Base-by-base conservation (phyloP, 2,113 vertebrate genomes). In the Xiphorhynchus elegans region DNA sequence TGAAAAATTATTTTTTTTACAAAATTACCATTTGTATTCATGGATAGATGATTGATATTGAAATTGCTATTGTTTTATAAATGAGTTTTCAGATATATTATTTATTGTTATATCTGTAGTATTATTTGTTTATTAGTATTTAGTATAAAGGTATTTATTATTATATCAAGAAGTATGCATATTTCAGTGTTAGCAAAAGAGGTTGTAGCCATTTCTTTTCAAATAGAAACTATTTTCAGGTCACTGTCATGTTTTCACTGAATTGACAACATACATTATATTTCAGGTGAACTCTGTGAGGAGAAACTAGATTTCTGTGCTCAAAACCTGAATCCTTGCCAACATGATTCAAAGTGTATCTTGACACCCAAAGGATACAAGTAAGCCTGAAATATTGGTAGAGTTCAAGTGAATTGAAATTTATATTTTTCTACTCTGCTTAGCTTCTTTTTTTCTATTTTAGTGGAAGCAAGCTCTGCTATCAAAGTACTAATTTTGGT, bases 231-330 rank as follows among this genome's bases (percentile, higher is more conserved):
- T 76, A 9, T 87, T 93, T 72, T 62, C n/a, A 53, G 44, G 25
- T 35, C 64, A 79, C 39, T 49, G 11, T 53, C 55, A 25, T 84
- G 29, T 72, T 75, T 73, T 68, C 31, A 60, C 23, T 89, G 53
- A 85, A 69, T 46, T 98, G 76, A 98, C 23, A 44, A 40, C 16
- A 4, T 83, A 55, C 59, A 16, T 92, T 96, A 9, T 95, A 67
- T 98, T 98, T 53, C 98, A 99, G 99, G 99, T 44, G 99, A 99
- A 94, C 96, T 99, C 37, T 99, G 99, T 94, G 99, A 99, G 92
- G 99, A 99, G 97, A 99, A 99, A 96, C 96, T 99, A 97, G 99
- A 99, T 97, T 99, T 99, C 98, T 99, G 99, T 92, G 98, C 99
- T 92, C 98, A 98, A 55, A 99, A 99, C 72, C 96, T 99, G 92